Percentiles rank a stretch among this genome's conserved stretches.
Evolutionary conservation across 2,888 invertebrate species (phyloP).

Genomic region (Seira musarum): DNA sequence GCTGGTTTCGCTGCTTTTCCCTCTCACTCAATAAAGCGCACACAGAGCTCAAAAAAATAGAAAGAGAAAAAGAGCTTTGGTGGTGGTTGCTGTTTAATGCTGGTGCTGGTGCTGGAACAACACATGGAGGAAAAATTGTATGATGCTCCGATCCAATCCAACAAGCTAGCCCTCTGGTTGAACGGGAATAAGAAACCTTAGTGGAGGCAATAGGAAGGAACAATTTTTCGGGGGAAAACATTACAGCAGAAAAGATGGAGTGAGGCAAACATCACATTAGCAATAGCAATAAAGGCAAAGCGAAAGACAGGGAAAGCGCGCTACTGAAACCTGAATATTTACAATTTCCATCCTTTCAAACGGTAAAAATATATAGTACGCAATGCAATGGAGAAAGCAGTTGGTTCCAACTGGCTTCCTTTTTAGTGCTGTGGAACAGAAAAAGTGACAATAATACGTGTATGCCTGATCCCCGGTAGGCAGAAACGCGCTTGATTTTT

Average conservation of each 20-base stretch:
- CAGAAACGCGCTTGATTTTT: background rate
- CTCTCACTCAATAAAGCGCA: background rate
- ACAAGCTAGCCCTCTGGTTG: too few relatives aligned
- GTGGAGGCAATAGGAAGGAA: background rate
- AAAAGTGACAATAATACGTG: background rate
- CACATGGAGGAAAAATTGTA: conserved; percentile 21
- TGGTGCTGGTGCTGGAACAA: background rate
- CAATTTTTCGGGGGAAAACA: background rate
- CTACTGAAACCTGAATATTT: background rate
- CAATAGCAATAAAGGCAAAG: conserved; percentile 13
- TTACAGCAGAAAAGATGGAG: background rate
- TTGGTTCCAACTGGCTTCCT: conserved; percentile 49
- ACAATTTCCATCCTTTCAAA: background rate
- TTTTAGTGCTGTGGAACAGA: conserved; percentile 3
- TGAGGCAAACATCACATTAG: conserved; percentile 45
- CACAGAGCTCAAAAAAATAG: background rate
- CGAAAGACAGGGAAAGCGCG: background rate
- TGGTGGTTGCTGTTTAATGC: background rate
- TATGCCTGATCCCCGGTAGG: background rate
- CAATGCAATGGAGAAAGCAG: conserved; percentile 27
- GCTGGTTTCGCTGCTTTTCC: background rate
- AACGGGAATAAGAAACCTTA: conserved; percentile 13
- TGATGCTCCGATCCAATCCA: conserved; percentile 42
- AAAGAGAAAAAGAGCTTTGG: background rate
- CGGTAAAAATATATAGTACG: background rate